Percentiles rank a stretch among this genome's conserved stretches.
phyloP scores from a whole-genome alignment of 2,888 invertebrate genomes.

The Eristalis tenax region DNA sequence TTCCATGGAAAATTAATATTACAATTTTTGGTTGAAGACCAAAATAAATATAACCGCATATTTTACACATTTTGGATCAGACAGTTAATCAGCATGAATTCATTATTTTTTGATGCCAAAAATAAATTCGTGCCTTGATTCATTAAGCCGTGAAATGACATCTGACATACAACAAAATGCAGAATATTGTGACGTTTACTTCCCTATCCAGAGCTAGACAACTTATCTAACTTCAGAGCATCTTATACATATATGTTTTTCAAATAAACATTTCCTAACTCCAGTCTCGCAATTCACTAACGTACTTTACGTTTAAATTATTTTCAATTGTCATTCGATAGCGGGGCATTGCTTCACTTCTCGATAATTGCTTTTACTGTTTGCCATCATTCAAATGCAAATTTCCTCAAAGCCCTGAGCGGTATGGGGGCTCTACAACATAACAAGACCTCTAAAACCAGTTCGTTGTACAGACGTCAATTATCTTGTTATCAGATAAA shows the following conservation, averaged over 20 bases:
- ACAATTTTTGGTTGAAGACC: background rate
- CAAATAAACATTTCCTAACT: background rate
- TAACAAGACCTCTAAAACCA: background rate
- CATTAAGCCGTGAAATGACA: too few species aligned
- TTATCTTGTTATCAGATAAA: conserved; percentile 22
- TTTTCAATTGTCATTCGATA: conserved; percentile 35
- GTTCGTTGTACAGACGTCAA: conserved; percentile 9
- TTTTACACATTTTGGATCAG: background rate
- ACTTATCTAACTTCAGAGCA: background rate
- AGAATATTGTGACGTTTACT: too few species aligned
- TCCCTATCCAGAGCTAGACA: background rate
- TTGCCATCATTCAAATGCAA: conserved; percentile 34
- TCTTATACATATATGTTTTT: too few species aligned
- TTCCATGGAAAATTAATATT: background rate
- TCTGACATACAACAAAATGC: too few species aligned
- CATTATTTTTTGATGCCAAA: too few species aligned
- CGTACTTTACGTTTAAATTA: background rate
- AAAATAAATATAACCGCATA: background rate
- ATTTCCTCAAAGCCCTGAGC: background rate
- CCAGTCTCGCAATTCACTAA: background rate
- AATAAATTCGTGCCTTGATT: too few species aligned
- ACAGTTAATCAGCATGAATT: too few species aligned
- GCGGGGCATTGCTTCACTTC: conserved; percentile 4
- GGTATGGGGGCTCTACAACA: background rate
- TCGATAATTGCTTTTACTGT: conserved; percentile 2